These are phyloP conservation scores for Glomeris marginata DNA, from an alignment of 2,888 invertebrate species.

Conservation along the genomic window DNA sequence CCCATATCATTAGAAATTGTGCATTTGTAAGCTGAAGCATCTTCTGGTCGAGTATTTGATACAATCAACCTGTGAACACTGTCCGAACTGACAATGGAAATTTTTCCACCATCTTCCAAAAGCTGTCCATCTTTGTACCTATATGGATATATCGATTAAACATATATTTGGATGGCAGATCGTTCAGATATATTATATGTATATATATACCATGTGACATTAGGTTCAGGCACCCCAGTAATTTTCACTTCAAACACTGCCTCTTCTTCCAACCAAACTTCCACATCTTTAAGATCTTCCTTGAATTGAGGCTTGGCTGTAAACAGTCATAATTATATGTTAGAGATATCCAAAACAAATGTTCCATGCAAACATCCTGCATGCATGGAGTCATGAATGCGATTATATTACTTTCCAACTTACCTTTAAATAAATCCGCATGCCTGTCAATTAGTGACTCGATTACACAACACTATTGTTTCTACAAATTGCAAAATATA, in stretches of 20 bases:
- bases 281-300: conserved; percentile 8
- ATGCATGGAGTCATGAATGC: not conserved
- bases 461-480: not conserved
- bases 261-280: conserved; percentile 43
- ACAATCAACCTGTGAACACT: conserved; percentile 46
- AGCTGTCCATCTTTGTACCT: conserved; percentile 19
- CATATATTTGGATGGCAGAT: conserved; percentile 2
- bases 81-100: conserved; percentile 43
- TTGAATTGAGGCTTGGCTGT: conserved; percentile 14
- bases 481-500: too few species aligned
- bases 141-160: not conserved
- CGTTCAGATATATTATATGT: not conserved
- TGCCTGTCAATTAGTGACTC: not conserved
- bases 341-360: too few species aligned
- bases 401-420: not conserved
- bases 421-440: not conserved
- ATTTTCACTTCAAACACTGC: conserved; percentile 63
- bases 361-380: not conserved
- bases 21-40: conserved; percentile 10
- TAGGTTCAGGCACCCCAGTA: conserved; percentile 47
- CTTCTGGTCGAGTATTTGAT: conserved; percentile 6
- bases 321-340: not conserved
- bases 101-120: conserved; percentile 14
- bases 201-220: conserved; percentile 24
- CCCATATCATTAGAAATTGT: conserved; percentile 13